A percentile compares a stretch with the other conserved stretches of the same genome.
Evolutionary conservation across 2,888 invertebrate species (phyloP).

Genomic region (Euplagia quadripunctaria): DNA sequence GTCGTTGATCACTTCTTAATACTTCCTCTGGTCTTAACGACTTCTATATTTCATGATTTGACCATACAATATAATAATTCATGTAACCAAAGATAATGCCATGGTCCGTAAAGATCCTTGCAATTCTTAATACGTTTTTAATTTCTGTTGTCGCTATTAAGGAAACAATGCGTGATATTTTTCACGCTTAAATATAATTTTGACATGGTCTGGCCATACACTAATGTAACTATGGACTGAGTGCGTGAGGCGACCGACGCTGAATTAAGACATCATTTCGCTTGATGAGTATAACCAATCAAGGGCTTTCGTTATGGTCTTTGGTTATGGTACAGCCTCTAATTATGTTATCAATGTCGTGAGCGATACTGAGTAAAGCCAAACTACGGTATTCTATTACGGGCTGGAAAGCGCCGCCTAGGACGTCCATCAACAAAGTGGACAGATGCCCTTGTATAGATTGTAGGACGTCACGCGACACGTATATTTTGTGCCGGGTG

Average conservation of each 20-base stretch:
- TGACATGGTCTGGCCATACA: slow-evolving; percentile 10
- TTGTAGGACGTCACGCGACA: neutral
- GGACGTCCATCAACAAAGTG: neutral
- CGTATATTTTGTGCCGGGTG: neutral
- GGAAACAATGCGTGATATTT: neutral
- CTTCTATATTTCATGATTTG: neutral
- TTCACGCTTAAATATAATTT: slow-evolving; percentile 1
- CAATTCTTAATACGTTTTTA: neutral
- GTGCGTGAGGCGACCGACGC: slow-evolving; percentile 12
- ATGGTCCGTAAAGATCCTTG: neutral
- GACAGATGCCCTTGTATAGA: neutral
- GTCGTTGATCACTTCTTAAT: neutral
- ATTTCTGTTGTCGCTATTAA: neutral
- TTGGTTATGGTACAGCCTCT: slow-evolving; percentile 8
- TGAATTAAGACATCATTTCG: slow-evolving; percentile 21
- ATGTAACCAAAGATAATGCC: neutral
- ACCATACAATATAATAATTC: neutral
- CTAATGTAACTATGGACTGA: neutral
- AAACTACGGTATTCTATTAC: neutral
- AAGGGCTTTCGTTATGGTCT: slow-evolving; percentile 8
- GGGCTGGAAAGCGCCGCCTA: neutral
- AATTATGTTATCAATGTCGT: neutral
- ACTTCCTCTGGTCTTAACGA: neutral
- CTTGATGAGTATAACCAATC: slow-evolving; percentile 17
- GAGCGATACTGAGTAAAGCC: neutral